A percentile compares a stretch with the other conserved stretches of the same genome.
phyloP scores from a whole-genome alignment of 2,113 vertebrate species.

The Notiomystis cincta region DNA sequence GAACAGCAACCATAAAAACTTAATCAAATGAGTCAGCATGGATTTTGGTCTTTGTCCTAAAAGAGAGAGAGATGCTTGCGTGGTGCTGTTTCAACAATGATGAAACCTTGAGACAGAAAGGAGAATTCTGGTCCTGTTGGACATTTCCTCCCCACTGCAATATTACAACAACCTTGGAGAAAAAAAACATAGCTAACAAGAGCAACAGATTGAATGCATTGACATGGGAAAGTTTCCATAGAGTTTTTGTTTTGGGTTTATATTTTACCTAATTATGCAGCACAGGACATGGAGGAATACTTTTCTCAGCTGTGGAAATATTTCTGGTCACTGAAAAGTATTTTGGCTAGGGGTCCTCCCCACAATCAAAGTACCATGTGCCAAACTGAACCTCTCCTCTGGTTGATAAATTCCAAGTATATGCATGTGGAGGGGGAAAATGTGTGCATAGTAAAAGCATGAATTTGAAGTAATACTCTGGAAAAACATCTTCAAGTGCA shows the following conservation, averaged over 20 bases:
- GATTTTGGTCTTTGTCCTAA: not conserved
- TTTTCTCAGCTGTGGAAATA: not conserved
- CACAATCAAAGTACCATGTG: not conserved
- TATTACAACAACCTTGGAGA: accelerated
- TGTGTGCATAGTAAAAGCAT: accelerated
- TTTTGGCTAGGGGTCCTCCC: not conserved
- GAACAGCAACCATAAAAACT: not conserved
- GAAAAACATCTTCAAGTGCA: not conserved
- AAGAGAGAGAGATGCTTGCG: not conserved
- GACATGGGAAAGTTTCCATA: not conserved
- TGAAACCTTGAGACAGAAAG: not conserved
- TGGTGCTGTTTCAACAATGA: not conserved
- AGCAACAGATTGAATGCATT: not conserved
- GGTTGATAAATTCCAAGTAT: not conserved
- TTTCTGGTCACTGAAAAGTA: not conserved
- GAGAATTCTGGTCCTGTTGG: not conserved
- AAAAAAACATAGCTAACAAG: not conserved
- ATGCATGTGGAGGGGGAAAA: not conserved
- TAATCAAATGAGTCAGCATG: not conserved
- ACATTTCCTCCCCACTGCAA: not conserved
- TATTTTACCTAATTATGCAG: not conserved
- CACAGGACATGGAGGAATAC: not conserved
- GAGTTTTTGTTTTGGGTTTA: not conserved
- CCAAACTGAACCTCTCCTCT: not conserved
- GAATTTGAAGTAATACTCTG: not conserved